These are phyloP conservation scores for Nicator chloris DNA, from an alignment of 2,113 vertebrate genomes.

Conservation along the genomic window DNA sequence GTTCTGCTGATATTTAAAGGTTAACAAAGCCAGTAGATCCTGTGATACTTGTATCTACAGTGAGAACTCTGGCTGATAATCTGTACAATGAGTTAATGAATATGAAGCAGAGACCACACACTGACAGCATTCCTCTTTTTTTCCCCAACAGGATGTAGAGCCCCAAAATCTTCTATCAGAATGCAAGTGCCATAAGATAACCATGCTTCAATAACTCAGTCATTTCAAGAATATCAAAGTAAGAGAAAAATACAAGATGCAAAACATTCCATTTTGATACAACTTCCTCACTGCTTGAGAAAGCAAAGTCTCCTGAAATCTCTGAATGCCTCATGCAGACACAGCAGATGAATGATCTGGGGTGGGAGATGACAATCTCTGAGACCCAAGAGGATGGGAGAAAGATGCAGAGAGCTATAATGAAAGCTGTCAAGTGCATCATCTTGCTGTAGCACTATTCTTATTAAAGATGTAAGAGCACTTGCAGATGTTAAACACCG, in stretches of 20 bases:
- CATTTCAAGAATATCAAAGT: neutral
- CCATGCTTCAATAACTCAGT: neutral
- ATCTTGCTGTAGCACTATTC: neutral
- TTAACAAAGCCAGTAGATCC: slow-evolving; percentile 29
- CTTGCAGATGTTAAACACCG: neutral
- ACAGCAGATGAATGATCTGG: neutral
- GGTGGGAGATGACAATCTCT: slow-evolving; percentile 20
- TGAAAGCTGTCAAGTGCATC: slow-evolving; percentile 1
- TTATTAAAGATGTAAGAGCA: slow-evolving; percentile 17
- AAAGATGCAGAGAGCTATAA: neutral
- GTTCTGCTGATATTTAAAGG: neutral
- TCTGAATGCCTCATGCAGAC: neutral
- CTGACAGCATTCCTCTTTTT: neutral
- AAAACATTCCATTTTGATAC: neutral
- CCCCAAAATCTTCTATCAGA: neutral
- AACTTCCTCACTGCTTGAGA: neutral
- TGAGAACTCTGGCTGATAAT: neutral
- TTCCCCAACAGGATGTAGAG: neutral
- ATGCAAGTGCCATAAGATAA: neutral
- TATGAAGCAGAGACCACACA: neutral
- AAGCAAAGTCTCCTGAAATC: neutral
- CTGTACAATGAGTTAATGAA: neutral
- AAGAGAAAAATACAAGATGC: neutral
- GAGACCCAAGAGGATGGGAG: neutral
- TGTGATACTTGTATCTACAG: neutral